These are phyloP conservation scores for Malacoraja senta DNA, from an alignment of 2,797 vertebrate species.

Conservation along the genomic window DNA sequence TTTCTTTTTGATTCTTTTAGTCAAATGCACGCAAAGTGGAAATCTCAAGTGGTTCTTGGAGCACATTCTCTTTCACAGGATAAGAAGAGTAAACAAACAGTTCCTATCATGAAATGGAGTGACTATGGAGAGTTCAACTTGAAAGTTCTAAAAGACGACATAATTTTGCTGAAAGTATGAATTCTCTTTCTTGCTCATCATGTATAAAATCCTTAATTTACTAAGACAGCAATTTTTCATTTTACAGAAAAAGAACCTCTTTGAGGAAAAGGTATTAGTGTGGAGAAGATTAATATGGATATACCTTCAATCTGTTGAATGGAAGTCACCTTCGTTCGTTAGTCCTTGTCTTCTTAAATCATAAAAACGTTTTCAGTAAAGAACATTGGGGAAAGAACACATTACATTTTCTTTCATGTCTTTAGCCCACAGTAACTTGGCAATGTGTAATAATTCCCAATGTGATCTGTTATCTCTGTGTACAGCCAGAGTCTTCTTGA, in stretches of 20 bases:
- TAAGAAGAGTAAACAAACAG: background rate
- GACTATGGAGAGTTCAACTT: background rate
- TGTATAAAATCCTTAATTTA: background rate
- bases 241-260: background rate
- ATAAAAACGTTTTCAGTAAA: background rate
- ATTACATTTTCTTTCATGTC: background rate
- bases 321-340: background rate
- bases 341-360: too few relatives aligned
- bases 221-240: background rate
- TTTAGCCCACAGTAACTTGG: background rate
- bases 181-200: background rate
- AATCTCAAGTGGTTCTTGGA: constrained; percentile 18
- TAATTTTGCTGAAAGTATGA: constrained; percentile 6
- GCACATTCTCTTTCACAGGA: background rate
- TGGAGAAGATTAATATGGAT: background rate
- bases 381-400: background rate
- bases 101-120: background rate
- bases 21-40: too few relatives aligned
- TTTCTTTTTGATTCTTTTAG: background rate
- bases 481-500: background rate
- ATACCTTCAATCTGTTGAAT: too few relatives aligned
- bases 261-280: background rate
- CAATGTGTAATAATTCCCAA: background rate
- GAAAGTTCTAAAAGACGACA: background rate
- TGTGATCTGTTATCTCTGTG: background rate